phyloP scores from a whole-genome alignment of 2,888 invertebrate genomes.

The Phengaris arion region DNA sequence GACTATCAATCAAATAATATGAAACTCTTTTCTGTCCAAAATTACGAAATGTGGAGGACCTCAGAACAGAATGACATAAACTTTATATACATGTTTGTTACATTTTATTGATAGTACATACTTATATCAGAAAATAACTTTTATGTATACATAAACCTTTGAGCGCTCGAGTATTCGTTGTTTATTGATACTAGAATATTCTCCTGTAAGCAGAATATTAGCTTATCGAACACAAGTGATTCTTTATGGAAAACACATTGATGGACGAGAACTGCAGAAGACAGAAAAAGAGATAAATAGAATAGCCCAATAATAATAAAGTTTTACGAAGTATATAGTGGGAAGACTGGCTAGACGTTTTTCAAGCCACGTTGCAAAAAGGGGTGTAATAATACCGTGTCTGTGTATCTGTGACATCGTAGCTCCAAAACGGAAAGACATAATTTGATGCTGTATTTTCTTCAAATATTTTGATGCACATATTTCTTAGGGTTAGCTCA shows the following conservation, averaged over 20 bases:
- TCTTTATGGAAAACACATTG: constrained; percentile 11
- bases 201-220: background rate
- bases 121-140: background rate
- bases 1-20: background rate
- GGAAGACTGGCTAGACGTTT: background rate
- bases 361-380: background rate
- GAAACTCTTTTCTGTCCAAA: background rate
- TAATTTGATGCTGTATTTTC: too few relatives aligned
- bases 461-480: too few relatives aligned
- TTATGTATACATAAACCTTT: constrained; percentile 6
- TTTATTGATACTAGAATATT: constrained; percentile 12
- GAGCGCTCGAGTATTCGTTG: background rate
- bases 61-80: background rate
- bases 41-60: background rate
- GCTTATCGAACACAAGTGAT: background rate
- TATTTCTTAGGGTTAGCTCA: too few relatives aligned
- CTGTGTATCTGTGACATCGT: too few relatives aligned
- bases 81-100: constrained; percentile 13
- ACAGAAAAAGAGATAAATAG: background rate
- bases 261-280: background rate
- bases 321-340: background rate
- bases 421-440: too few relatives aligned
- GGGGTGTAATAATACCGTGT: too few relatives aligned
- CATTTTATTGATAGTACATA: constrained; percentile 14
- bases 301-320: constrained; percentile 2